Evolutionary conservation across 1,140 invertebrate species (phyloP), one percentile per base, ranked within the genome.

Genomic region (Calosoma granatense): DNA sequence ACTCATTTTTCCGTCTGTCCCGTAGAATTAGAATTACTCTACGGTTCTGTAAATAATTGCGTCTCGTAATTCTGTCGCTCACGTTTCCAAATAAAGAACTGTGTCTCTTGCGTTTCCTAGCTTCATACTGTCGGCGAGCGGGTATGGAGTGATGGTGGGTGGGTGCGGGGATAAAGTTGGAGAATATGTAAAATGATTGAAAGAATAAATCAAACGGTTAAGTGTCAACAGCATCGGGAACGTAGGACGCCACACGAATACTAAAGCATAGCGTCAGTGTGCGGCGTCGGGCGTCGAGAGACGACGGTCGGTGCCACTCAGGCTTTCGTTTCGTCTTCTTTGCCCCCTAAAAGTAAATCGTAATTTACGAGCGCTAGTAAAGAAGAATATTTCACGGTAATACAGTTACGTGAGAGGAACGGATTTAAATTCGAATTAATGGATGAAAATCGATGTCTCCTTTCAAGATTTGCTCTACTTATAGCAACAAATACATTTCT

Each of bases 131-230:
- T 9, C 26, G 26, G 26, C 6, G 26, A 36, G 26, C 26, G 26
- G n/a, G n/a, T 6, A 9, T 9, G 26, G 26, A 36, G 26, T 9
- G 26, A n/a, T n/a, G 26, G 26, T 36, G 26, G 6, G n/a, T 36
- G 26, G n/a, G 26, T 36, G n/a, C 6, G n/a, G 41, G 17, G 41
- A 47, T 12, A 47, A 11, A 9, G 41, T n/a, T 17, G 6, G 41
- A 47, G 41, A 47, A 47, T 47, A 47, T 47, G 41, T 47, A 47
- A 47, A 47, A 47, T 47, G 41, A 47, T 47, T 47, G 41, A 47
- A 47, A 47, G 41, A 11, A 47, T 47, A 47, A 47, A 47, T 47
- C 41, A 47, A 47, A 47, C 41, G 15, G 41, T 47, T 47, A 47
- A 47, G 41, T 47, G 41, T 47, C 41, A 47, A 47, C 41, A 47